Evolutionary conservation across 2,113 vertebrate genomes (phyloP).

Genomic region (Peromyscus californicus): DNA sequence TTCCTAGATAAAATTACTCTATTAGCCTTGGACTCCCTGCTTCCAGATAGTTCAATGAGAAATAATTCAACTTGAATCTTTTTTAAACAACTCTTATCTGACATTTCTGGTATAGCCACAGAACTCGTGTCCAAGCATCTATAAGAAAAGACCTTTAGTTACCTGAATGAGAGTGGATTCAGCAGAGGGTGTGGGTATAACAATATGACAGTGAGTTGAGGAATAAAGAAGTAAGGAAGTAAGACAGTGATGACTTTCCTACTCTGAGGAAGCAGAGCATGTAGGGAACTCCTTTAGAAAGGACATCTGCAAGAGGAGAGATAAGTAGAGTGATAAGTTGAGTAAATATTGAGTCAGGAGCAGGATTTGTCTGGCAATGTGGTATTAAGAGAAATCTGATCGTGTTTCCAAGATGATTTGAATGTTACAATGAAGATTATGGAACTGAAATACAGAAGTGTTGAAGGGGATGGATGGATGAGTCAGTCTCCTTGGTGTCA

Average conservation of each 20-base stretch:
- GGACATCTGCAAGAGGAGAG: neutral
- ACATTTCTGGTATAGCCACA: conserved; percentile 18
- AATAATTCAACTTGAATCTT: neutral
- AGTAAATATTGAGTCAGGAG: neutral
- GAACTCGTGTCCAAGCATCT: neutral
- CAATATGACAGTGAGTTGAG: neutral
- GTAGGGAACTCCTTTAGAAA: neutral
- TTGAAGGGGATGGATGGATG: neutral
- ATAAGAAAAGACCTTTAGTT: neutral
- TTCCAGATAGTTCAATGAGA: neutral
- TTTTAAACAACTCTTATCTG: neutral
- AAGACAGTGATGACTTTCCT: neutral
- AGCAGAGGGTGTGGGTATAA: neutral
- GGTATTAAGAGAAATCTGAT: neutral
- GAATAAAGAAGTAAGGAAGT: neutral
- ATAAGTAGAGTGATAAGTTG: neutral
- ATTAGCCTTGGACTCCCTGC: neutral
- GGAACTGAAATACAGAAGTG: neutral
- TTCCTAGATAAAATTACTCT: conserved; percentile 8
- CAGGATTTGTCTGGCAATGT: neutral
- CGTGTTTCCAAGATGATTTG: neutral
- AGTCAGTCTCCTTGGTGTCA: neutral
- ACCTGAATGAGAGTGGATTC: neutral
- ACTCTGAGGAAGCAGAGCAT: neutral
- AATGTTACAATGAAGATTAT: neutral